Conservation (phyloP, 2,888 invertebrate species). For the Troilus luridus region DNA sequence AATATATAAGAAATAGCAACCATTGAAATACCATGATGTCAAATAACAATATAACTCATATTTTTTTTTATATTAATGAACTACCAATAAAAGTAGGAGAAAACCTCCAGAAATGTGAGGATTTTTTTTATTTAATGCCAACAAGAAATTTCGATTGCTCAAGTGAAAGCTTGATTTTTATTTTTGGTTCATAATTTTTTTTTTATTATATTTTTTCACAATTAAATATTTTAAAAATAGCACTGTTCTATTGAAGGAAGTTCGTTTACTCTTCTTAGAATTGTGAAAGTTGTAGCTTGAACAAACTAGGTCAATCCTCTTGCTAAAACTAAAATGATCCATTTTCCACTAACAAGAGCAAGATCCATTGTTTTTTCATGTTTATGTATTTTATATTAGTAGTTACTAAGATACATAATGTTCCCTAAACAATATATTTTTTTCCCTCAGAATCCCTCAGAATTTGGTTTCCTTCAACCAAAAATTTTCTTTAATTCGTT, state of each 20-base stretch:
- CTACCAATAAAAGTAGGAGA: background rate
- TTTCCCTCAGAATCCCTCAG: no score
- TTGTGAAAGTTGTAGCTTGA: constrained; percentile 12
- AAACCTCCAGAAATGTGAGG: background rate
- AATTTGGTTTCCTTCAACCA: no score
- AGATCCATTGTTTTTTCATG: background rate
- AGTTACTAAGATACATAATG: no score
- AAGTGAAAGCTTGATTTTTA: constrained; percentile 20
- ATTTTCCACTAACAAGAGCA: background rate
- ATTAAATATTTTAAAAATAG: background rate
- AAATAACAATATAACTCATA: no score
- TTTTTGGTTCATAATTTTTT: background rate
- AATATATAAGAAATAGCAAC: no score
- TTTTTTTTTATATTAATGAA: background rate
- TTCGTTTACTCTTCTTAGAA: constrained; percentile 47
- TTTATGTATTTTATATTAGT: no score
- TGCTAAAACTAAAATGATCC: constrained; percentile 33
- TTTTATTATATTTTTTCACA: background rate
- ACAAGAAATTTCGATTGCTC: background rate
- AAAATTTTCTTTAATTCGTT: no score
- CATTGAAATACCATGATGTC: no score
- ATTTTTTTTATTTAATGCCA: background rate
- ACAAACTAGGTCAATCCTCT: constrained; percentile 30
- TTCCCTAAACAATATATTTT: no score
- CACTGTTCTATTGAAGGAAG: constrained; percentile 10